Evolutionary conservation across 2,888 invertebrate species (phyloP).

Genomic region (Geophilus truncorum): DNA sequence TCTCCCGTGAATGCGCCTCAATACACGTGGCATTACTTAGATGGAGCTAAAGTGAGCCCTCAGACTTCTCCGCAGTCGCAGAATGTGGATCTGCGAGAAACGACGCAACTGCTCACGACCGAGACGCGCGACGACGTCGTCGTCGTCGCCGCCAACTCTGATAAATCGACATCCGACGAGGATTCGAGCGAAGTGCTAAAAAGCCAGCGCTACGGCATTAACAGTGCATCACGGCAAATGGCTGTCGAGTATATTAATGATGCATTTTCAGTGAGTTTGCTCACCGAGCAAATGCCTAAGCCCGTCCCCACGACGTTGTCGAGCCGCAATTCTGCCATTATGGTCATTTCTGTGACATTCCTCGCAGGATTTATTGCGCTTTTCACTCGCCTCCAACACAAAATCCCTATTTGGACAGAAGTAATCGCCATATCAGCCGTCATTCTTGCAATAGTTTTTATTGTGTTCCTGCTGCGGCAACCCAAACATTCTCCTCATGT

Average conservation of each 20-base stretch:
- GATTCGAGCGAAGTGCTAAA: background rate
- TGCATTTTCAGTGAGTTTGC: conserved; percentile 35
- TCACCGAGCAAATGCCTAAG: conserved; percentile 37
- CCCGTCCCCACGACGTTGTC: conserved; percentile 36
- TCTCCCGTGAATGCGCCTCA: background rate
- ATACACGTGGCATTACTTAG: background rate
- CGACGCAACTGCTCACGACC: background rate
- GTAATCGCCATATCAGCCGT: background rate
- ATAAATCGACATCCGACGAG: background rate
- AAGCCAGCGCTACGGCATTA: background rate
- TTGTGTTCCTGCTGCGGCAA: conserved; percentile 36
- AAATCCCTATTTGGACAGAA: background rate
- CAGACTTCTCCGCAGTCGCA: background rate
- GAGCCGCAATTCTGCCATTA: conserved; percentile 33
- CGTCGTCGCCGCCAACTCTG: background rate
- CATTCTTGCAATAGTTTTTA: background rate
- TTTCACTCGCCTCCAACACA: background rate
- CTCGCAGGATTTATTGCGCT: conserved; percentile 33
- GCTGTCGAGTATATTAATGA: conserved; percentile 36
- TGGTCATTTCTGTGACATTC: conserved; percentile 35
- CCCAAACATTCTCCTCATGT: conserved; percentile 37
- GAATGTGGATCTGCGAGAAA: conserved; percentile 11
- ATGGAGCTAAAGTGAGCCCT: background rate
- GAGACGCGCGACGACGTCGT: background rate
- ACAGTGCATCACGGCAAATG: conserved; percentile 11